Evolutionary conservation across 2,888 invertebrate genomes (phyloP).

Genomic region (Rhyacophila evoluta): DNA sequence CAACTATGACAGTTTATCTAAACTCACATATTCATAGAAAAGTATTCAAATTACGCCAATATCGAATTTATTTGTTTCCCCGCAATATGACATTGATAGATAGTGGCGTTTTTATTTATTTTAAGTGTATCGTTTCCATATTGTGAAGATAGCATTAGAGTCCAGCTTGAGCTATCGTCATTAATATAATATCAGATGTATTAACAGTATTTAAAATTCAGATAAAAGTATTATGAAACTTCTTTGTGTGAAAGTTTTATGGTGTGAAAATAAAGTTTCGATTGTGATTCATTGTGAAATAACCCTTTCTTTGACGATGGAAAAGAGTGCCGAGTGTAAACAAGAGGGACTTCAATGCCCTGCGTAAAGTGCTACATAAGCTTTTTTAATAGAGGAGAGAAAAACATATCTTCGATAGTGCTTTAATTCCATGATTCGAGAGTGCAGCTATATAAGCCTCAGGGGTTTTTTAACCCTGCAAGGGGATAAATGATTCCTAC

Average conservation of each 20-base stretch:
- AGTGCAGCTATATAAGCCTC: neutral
- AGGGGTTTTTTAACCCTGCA: slow-evolving; percentile 19
- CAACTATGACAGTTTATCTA: no score
- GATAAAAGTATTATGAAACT: no score
- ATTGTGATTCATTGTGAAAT: neutral
- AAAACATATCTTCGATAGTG: neutral
- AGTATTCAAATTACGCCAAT: no score
- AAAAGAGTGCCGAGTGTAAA: neutral
- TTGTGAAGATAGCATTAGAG: no score
- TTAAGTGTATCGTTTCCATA: no score
- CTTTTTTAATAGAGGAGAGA: neutral
- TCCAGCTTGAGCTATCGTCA: no score
- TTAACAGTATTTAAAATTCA: no score
- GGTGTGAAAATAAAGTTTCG: neutral
- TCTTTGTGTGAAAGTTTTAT: neutral
- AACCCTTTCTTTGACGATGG: neutral
- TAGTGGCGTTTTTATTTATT: no score
- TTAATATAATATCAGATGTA: no score
- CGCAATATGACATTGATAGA: no score
- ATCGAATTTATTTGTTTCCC: no score
- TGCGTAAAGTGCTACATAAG: neutral
- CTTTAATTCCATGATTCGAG: neutral
- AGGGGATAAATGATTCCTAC: slow-evolving; percentile 72
- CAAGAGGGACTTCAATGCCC: neutral
- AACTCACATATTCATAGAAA: no score